Conservation (phyloP, 2,797 vertebrate species). For the Hephaestus fuliginosus region DNA sequence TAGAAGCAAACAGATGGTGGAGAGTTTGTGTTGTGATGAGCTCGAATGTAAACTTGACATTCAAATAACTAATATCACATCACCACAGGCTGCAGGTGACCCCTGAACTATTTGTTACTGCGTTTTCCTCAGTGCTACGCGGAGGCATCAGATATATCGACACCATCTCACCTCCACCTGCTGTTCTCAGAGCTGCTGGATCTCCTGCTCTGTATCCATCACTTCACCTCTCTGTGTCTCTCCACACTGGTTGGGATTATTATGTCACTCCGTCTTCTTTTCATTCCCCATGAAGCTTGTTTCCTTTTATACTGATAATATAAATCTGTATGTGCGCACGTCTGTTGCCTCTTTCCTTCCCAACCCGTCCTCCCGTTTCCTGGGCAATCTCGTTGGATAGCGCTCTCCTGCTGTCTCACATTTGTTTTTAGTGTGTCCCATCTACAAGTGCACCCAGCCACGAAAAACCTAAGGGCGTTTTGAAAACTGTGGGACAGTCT, state of each 20-base stretch:
- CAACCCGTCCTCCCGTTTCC: neutral
- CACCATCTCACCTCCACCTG: too few relatives aligned
- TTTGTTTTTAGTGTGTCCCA: neutral
- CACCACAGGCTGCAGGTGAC: too few relatives aligned
- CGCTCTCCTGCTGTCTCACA: neutral
- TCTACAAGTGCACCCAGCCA: neutral
- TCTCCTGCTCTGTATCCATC: too few relatives aligned
- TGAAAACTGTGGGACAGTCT: neutral
- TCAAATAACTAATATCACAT: neutral
- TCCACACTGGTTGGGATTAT: neutral
- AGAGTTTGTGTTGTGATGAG: too few relatives aligned
- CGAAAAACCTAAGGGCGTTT: neutral
- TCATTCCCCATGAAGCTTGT: neutral
- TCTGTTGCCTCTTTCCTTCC: neutral
- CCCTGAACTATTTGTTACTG: too few relatives aligned
- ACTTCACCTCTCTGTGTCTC: too few relatives aligned
- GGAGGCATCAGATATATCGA: too few relatives aligned
- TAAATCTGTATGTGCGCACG: neutral
- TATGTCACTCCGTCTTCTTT: neutral
- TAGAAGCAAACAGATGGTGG: too few relatives aligned
- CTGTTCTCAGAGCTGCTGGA: too few relatives aligned
- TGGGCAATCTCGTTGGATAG: neutral
- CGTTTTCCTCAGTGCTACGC: too few relatives aligned
- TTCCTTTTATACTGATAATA: conserved; percentile 11
- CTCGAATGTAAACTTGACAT: neutral